phyloP scores from a whole-genome alignment of 2,888 invertebrate species.

The Neoitamus cyanurus region DNA sequence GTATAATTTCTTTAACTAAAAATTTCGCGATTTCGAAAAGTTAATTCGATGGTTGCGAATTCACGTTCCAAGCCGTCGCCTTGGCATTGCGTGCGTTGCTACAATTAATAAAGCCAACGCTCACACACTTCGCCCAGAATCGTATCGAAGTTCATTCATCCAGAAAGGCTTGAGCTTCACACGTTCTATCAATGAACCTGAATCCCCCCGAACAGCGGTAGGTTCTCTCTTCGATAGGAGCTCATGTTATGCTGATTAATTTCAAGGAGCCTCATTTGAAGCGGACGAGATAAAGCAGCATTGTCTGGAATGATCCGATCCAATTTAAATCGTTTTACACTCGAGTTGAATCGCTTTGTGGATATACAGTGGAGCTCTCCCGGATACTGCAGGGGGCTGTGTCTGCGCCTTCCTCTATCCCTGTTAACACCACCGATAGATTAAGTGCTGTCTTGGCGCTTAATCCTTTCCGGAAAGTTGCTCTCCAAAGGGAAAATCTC shows the following conservation, averaged over 20 bases:
- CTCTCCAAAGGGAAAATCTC: slow-evolving; percentile 38
- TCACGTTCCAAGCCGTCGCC: background rate
- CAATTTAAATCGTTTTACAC: slow-evolving; percentile 42
- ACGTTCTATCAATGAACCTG: background rate
- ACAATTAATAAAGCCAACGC: background rate
- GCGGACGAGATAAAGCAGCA: background rate
- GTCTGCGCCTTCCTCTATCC: slow-evolving; percentile 7
- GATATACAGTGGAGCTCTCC: background rate
- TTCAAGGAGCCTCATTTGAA: background rate
- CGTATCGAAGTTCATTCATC: background rate
- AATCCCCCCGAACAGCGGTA: background rate
- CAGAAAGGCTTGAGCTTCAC: background rate
- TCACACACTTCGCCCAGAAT: background rate
- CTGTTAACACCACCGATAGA: slow-evolving; percentile 39
- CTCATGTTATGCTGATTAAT: background rate
- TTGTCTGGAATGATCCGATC: slow-evolving; percentile 21
- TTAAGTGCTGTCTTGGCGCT: slow-evolving; percentile 44
- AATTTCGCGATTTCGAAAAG: too few species aligned
- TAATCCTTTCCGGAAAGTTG: slow-evolving; percentile 45
- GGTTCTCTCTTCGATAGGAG: background rate
- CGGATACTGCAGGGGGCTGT: background rate
- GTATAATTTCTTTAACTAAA: too few species aligned
- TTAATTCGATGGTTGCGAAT: too few species aligned
- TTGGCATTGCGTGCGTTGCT: background rate
- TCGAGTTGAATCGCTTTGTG: slow-evolving; percentile 37